Percentiles rank a stretch among this genome's conserved stretches.
phyloP scores from a whole-genome alignment of 2,888 invertebrate species.

The Stenoptilia bipunctidactyla region DNA sequence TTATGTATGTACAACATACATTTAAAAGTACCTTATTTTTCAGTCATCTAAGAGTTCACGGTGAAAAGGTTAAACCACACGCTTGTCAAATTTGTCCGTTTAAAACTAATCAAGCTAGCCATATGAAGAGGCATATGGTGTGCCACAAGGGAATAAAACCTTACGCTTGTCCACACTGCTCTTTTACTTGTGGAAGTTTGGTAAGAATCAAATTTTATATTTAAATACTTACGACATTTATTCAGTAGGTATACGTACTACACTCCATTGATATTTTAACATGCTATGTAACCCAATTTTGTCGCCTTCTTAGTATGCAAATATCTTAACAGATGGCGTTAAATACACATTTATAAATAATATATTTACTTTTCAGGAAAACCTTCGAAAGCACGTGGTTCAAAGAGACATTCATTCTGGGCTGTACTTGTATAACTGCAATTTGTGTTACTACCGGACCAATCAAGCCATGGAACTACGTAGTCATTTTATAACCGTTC shows the following conservation, averaged over 20 bases:
- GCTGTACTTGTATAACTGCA: conserved; percentile 83
- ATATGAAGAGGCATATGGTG: conserved; percentile 83
- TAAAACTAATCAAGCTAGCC: conserved; percentile 74
- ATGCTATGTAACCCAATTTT: background rate
- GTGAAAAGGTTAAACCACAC: conserved; percentile 56
- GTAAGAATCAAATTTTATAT: too few species aligned
- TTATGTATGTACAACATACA: too few species aligned
- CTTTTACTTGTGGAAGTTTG: conserved; percentile 81
- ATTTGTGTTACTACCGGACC: conserved; percentile 71
- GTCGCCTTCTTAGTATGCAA: background rate
- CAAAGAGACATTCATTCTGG: conserved; percentile 84
- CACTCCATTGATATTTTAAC: background rate
- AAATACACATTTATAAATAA: background rate
- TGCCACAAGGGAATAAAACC: conserved; percentile 87
- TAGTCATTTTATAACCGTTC: conserved; percentile 72
- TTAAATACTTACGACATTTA: too few species aligned
- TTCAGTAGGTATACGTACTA: background rate
- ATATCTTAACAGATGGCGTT: conserved; percentile 8
- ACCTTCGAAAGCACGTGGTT: conserved; percentile 88
- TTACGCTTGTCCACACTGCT: conserved; percentile 87
- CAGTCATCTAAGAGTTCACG: conserved; percentile 75
- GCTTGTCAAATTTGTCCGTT: conserved; percentile 80
- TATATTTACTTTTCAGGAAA: conserved; percentile 75
- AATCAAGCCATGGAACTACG: conserved; percentile 78
- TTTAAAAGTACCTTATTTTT: too few species aligned